Conservation (phyloP, 2,113 vertebrate species). For the Aphyosemion australe region DNA sequence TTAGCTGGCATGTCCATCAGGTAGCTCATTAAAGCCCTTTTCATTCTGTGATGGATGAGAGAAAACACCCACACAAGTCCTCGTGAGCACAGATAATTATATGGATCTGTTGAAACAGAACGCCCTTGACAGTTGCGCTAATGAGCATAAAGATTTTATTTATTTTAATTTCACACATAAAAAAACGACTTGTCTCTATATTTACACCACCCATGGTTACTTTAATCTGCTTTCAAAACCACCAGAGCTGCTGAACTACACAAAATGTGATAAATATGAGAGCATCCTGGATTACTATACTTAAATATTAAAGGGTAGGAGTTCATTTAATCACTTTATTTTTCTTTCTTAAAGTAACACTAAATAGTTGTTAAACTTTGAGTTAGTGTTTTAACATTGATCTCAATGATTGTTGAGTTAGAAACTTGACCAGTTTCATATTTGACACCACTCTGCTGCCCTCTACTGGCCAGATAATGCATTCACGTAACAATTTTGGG, state of each 20-base stretch:
- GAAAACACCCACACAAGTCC: not conserved
- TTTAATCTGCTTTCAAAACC: not conserved
- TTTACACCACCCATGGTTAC: slow-evolving; percentile 8
- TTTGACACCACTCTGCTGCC: no score
- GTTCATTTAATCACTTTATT: not conserved
- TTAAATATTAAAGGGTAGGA: not conserved
- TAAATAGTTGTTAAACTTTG: no score
- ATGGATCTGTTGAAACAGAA: not conserved
- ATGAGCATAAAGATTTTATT: not conserved
- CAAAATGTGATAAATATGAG: no score
- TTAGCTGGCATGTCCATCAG: not conserved
- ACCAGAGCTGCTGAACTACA: no score
- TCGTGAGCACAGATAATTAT: not conserved
- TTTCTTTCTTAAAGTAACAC: no score
- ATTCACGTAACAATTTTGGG: no score
- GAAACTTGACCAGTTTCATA: no score
- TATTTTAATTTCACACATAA: slow-evolving; percentile 8
- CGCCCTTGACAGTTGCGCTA: not conserved
- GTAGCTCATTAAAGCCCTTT: not conserved
- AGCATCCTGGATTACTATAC: not conserved
- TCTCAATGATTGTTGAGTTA: no score
- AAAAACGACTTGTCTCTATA: not conserved
- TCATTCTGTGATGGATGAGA: not conserved
- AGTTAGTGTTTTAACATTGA: no score
- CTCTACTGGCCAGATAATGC: no score